phyloP scores from a whole-genome alignment of 2,888 invertebrate genomes.

The Ochlodes sylvanus region DNA sequence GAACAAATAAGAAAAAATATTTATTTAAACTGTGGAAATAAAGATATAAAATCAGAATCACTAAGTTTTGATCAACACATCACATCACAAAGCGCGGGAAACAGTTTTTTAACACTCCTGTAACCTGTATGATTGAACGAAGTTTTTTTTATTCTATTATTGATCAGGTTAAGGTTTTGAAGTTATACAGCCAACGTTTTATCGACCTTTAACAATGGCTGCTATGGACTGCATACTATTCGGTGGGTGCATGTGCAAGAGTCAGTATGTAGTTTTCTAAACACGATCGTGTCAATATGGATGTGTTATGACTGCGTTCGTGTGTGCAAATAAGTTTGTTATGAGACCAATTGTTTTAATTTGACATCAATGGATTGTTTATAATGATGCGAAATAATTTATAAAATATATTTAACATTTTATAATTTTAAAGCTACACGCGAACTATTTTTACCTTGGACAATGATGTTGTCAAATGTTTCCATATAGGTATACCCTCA shows the following conservation, averaged over 20 bases:
- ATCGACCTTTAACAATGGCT: constrained; percentile 25
- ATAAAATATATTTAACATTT: constrained; percentile 9
- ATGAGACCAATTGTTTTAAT: constrained; percentile 11
- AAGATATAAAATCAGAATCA: background rate
- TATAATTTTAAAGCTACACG: background rate
- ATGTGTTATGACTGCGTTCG: constrained; percentile 29
- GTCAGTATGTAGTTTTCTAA: constrained; percentile 30
- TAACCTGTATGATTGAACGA: background rate
- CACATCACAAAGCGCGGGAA: constrained; percentile 1
- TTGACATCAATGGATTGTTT: constrained; percentile 1
- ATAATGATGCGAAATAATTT: background rate
- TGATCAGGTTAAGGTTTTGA: constrained; percentile 12
- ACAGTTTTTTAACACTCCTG: background rate
- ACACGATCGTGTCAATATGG: constrained; percentile 25
- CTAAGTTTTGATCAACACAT: background rate
- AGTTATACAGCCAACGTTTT: constrained; percentile 21
- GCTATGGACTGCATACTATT: constrained; percentile 13
- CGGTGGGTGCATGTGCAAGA: background rate
- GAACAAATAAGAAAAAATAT: too few relatives aligned
- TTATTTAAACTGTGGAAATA: too few relatives aligned
- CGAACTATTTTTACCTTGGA: too few relatives aligned
- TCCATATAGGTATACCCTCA: too few relatives aligned
- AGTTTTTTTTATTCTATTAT: constrained; percentile 9
- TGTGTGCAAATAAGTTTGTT: constrained; percentile 27
- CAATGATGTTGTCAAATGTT: too few relatives aligned